Base-by-base conservation (phyloP, 2,888 invertebrate species). In the Scaptomyza cyrtandrae region DNA sequence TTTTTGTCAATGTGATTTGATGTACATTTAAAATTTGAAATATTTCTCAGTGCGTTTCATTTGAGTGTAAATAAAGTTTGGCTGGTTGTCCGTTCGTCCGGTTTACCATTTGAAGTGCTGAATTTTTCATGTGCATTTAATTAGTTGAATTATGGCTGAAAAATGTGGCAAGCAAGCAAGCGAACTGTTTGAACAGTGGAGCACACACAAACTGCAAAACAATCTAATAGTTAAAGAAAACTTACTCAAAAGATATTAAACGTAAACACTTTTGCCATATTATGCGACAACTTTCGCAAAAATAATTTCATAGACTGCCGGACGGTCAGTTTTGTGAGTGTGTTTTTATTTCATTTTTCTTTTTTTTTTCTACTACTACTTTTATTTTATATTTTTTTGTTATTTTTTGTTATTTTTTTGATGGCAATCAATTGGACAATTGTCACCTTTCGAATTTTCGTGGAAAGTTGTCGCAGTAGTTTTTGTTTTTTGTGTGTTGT, bases 71-170 rank as follows among this genome's bases (percentile, higher is more conserved):
- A 27, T 49, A 43, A 53, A 59, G 61, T 69, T 75, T 29, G 6
- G 29, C 7, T 29, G 4, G 24, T 24, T 3, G 24, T 24, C 0
- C 24, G 24, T 24, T 79, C 31, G 79, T 82, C 79, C 69, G 74
- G 80, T 75, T 84, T 84, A 79, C 85, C 85, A 81, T 88, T 85
- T 86, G 54, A 84, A 86, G 85, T 86, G 86, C 78, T 89, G 85
- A 85, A 86, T 86, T 87, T 88, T 87, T 86, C 89, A 86, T 88
- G 89, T 82, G 86, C 87, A 86, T 86, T 86, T 86, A 86, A 86
- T 86, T 86, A 86, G 89, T 86, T 82, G 88, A 89, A 86, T 87
- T 86, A 89, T 86, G 86, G 89, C 85, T 75, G 80, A 74, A 79
- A 85, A 84, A 88, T 86, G 86, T 86, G 81, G 84, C 76, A 61